Evolutionary conservation across 2,888 invertebrate genomes (phyloP).

Genomic region (Eustalomyia histrio): DNA sequence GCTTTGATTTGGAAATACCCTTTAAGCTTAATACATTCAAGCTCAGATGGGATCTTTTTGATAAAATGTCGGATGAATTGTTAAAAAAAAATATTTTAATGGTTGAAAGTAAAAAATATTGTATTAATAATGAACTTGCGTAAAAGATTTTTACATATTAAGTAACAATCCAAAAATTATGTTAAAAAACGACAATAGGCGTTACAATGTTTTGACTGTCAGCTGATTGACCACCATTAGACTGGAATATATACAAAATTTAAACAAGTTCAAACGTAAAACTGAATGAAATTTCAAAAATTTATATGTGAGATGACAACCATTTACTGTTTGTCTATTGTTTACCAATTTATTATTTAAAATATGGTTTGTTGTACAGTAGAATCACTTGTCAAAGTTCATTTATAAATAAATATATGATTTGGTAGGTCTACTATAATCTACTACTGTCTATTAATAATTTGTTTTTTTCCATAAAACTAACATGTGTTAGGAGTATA

Average conservation of each 20-base stretch:
- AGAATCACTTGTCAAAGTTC: conserved; percentile 21
- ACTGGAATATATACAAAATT: not conserved
- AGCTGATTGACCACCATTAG: not conserved
- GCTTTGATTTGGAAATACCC: no score
- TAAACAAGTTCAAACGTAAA: not conserved
- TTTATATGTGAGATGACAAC: not conserved
- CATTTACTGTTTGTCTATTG: conserved; percentile 3
- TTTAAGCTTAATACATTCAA: no score
- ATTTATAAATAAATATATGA: not conserved
- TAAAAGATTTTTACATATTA: no score
- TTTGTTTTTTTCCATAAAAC: not conserved
- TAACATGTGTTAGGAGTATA: conserved; percentile 3
- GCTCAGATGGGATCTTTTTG: no score
- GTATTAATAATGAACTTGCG: no score
- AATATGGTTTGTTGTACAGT: not conserved
- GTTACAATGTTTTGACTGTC: conserved; percentile 32
- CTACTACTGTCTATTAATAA: not conserved
- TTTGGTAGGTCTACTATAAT: conserved; percentile 2
- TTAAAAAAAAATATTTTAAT: no score
- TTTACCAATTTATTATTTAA: not conserved
- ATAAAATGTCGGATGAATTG: no score
- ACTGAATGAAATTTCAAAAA: conserved; percentile 26
- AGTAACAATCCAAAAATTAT: no score
- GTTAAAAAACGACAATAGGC: conserved; percentile 22
- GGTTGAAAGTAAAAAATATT: no score